phyloP scores from a whole-genome alignment of 2,888 invertebrate species.

The Chrysolina oricalcia region DNA sequence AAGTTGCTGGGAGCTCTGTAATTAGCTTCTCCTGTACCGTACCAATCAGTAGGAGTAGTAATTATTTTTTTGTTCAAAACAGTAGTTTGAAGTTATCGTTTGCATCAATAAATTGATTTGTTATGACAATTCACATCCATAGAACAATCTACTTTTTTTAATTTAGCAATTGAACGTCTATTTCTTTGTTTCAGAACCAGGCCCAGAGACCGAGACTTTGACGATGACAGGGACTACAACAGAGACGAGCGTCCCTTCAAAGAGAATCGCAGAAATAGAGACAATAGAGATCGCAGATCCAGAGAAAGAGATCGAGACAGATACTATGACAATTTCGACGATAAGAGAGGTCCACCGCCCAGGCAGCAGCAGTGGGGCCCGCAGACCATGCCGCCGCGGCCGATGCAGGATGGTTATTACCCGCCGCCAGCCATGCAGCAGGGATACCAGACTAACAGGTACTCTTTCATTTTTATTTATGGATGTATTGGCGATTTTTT shows the following conservation, averaged over 20 bases:
- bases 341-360: slow-evolving; percentile 39
- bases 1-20: too few relatives aligned
- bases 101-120: too few relatives aligned
- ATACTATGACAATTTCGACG: slow-evolving; percentile 53
- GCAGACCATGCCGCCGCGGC: slow-evolving; percentile 41
- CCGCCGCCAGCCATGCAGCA: slow-evolving; percentile 59
- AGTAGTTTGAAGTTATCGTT: too few relatives aligned
- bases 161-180: too few relatives aligned
- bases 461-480: slow-evolving; percentile 54
- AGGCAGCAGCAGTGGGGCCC: slow-evolving; percentile 51
- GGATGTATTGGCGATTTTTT: slow-evolving; percentile 31
- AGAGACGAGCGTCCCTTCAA: slow-evolving; percentile 60
- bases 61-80: too few relatives aligned
- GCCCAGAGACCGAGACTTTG: slow-evolving; percentile 59
- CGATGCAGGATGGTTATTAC: slow-evolving; percentile 57
- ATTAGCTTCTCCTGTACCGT: too few relatives aligned
- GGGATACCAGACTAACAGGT: slow-evolving; percentile 60
- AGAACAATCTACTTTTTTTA: too few relatives aligned
- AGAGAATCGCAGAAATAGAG: slow-evolving; percentile 43
- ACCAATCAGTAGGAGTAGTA: too few relatives aligned
- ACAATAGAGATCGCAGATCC: slow-evolving; percentile 46
- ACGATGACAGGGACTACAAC: slow-evolving; percentile 62
- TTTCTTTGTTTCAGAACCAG: slow-evolving; percentile 59
- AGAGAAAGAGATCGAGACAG: slow-evolving; percentile 51
- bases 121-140: too few relatives aligned